Evolutionary conservation across 2,797 vertebrate genomes (phyloP).

Genomic region (Sebastes steindachneri): DNA sequence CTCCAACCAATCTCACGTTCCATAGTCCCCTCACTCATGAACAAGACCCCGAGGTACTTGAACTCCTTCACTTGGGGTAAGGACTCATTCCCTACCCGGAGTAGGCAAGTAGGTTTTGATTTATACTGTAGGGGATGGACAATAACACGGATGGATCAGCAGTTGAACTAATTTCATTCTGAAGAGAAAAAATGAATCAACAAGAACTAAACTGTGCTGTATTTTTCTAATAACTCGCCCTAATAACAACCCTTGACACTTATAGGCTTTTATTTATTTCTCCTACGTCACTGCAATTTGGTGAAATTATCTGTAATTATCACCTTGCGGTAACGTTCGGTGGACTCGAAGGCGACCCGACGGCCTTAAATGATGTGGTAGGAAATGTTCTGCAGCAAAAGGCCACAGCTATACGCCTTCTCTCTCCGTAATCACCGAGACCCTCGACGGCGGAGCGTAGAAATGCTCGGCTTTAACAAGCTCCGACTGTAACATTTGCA

Average conservation of each 20-base stretch:
- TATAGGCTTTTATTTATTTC: neutral
- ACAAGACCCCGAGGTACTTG: too few species aligned
- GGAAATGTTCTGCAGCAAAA: constrained; percentile 38
- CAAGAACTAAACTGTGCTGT: neutral
- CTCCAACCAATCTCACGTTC: too few species aligned
- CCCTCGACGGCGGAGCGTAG: constrained; percentile 25
- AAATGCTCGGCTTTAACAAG: constrained; percentile 59
- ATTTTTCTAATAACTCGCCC: neutral
- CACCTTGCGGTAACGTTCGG: neutral
- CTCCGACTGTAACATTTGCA: constrained; percentile 62
- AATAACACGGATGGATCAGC: neutral
- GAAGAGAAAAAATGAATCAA: neutral
- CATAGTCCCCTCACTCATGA: too few species aligned
- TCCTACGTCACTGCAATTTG: neutral
- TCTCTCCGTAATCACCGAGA: constrained; percentile 61
- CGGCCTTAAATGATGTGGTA: constrained; percentile 43
- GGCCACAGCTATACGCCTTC: constrained; percentile 18
- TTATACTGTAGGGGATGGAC: neutral
- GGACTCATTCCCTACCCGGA: too few species aligned
- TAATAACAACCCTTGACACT: neutral
- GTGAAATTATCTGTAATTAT: constrained; percentile 31
- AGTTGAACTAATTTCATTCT: neutral
- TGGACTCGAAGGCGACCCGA: neutral
- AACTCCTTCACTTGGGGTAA: too few species aligned
- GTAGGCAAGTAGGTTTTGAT: too few species aligned